phyloP scores from a whole-genome alignment of 53 echinoderm and acorn worm species.

The Zoroaster sp. region DNA sequence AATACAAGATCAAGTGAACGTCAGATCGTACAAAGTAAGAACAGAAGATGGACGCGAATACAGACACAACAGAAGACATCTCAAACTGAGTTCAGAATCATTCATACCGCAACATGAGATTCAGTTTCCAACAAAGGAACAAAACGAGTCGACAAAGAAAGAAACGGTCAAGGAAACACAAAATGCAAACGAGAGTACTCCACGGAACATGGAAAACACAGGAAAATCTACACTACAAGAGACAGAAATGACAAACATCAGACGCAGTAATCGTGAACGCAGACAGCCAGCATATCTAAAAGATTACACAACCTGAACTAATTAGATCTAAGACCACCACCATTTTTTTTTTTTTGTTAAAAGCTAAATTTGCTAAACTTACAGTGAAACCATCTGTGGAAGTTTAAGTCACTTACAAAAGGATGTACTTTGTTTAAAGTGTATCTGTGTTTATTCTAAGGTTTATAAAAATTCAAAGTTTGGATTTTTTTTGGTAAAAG shows the following conservation, averaged over 20 bases:
- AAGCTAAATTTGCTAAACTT: background rate
- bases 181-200: background rate
- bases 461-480: background rate
- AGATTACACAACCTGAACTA: conserved; percentile 2
- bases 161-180: background rate
- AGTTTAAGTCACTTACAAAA: background rate
- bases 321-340: background rate
- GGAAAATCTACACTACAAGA: background rate
- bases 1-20: conserved; percentile 28
- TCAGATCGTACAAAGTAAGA: conserved; percentile 59
- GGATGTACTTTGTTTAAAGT: background rate
- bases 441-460: background rate
- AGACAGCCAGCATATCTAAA: conserved; percentile 12
- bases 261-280: conserved; percentile 25
- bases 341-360: background rate
- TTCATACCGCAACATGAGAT: conserved; percentile 22
- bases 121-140: background rate
- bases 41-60: conserved; percentile 53
- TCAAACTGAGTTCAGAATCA: conserved; percentile 8
- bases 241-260: background rate
- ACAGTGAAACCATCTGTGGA: background rate
- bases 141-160: background rate
- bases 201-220: background rate
- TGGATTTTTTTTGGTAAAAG: background rate
- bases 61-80: conserved; percentile 49